Conservation (phyloP, 2,888 invertebrate genomes). For the Agrotis puta region DNA sequence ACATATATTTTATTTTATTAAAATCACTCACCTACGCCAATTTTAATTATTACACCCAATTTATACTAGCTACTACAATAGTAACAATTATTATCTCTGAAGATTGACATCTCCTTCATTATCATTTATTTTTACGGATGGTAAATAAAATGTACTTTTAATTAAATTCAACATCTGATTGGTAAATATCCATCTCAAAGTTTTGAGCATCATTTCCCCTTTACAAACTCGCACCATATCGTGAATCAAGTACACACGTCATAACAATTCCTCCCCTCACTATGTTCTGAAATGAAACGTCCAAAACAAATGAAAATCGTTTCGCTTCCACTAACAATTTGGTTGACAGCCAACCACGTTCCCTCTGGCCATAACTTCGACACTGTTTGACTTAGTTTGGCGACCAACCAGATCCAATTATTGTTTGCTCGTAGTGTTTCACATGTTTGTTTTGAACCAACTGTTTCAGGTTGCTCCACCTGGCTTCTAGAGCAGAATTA, state of each 20-base stretch:
- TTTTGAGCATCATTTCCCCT: slow-evolving; percentile 13
- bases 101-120: too few relatives aligned
- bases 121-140: not conserved
- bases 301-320: slow-evolving; percentile 45
- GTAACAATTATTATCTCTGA: too few relatives aligned
- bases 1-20: too few relatives aligned
- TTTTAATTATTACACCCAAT: too few relatives aligned
- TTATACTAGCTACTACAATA: too few relatives aligned
- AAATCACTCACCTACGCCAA: too few relatives aligned
- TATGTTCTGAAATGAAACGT: slow-evolving; percentile 16
- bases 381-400: slow-evolving; percentile 51
- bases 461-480: too few relatives aligned
- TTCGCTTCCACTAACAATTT: slow-evolving; percentile 38
- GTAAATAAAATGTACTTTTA: slow-evolving; percentile 1
- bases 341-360: slow-evolving; percentile 53
- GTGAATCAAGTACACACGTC: slow-evolving; percentile 35
- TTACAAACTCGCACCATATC: not conserved
- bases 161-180: not conserved
- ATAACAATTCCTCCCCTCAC: slow-evolving; percentile 30
- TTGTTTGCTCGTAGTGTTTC: slow-evolving; percentile 38
- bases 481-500: not conserved
- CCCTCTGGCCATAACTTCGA: slow-evolving; percentile 39
- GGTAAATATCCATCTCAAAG: not conserved
- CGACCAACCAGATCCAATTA: slow-evolving; percentile 57
- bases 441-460: slow-evolving; percentile 33